Evolutionary conservation across 2,888 invertebrate species (phyloP), one percentile per base, ranked within the genome.

Genomic region (Augochlorella aurata): DNA sequence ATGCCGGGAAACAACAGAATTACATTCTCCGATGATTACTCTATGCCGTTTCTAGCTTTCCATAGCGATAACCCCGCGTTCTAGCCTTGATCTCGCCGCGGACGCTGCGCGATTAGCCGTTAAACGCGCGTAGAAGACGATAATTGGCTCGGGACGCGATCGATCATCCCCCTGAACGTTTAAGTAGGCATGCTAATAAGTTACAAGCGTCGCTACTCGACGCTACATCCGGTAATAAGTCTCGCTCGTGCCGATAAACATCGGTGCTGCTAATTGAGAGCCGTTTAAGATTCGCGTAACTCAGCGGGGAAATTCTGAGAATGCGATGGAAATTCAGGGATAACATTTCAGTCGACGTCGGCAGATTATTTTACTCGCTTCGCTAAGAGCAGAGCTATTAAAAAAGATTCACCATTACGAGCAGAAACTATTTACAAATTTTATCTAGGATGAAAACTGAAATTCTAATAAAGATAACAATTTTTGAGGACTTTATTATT

Each of bases 121-220:
- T 63, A 10, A 58, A 67, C 29, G 21, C 65, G 38, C 9, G 38
- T 29, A 16, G 49, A 47, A 74, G 63, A 79, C 47, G 82, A 82
- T 83, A 85, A 87, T 83, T 83, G 63, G n/a, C 58, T 24, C 49
- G 24, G 83, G 81, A 79, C 77, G 70, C 49, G 65, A 73, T 85
- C 74, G 82, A 82, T 87, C 83, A 83, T 85, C 67, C 71, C 52
- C 52, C 18, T 47, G 54, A 65, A 65, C 82, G 67, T 79, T 61
- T 81, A 79, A 74, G 70, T 67, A 82, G 72, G 54, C 74, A 82
- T 78, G 87, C 81, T 84, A 85, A 87, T 82, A 74, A 71, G 71
- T 79, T 78, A 69, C 76, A 58, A 67, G 67, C 71, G 47, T 52
- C 74, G 79, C 65, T 74, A 70, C 79, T 79, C 44, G 73, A 69